phyloP scores from a whole-genome alignment of 2,797 vertebrate genomes.

The Meriones psammophilus region DNA sequence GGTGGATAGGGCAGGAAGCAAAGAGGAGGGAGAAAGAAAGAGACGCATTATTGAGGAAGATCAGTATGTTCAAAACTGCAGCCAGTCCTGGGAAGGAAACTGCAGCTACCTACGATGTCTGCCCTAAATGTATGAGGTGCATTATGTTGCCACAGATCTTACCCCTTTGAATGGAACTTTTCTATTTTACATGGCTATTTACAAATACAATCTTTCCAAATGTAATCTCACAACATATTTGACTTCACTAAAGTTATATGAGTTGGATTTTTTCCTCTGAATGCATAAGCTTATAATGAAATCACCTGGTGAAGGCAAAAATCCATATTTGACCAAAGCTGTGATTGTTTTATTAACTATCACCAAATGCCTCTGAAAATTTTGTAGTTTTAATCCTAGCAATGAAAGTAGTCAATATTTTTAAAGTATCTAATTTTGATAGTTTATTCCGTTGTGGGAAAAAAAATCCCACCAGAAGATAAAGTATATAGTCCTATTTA shows the following conservation, averaged over 20 bases:
- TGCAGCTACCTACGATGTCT: conserved; percentile 25
- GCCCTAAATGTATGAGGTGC: background rate
- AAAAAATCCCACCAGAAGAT: conserved; percentile 25
- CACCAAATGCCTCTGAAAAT: conserved; percentile 55
- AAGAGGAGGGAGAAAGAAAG: conserved; percentile 41
- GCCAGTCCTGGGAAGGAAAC: conserved; percentile 64
- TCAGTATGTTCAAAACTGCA: conserved; percentile 46
- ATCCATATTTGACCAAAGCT: conserved; percentile 73
- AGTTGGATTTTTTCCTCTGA: conserved; percentile 53
- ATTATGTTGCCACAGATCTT: conserved; percentile 51
- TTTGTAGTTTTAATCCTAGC: conserved; percentile 44
- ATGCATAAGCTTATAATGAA: conserved; percentile 70
- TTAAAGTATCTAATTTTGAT: conserved; percentile 38
- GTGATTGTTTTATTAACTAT: conserved; percentile 52
- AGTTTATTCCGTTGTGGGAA: conserved; percentile 45
- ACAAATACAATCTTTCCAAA: conserved; percentile 77
- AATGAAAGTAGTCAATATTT: conserved; percentile 62
- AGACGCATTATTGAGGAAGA: conserved; percentile 55
- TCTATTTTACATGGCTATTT: conserved; percentile 39
- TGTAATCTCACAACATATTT: conserved; percentile 85
- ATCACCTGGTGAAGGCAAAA: conserved; percentile 86
- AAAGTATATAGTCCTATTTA: conserved; percentile 32
- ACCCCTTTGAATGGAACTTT: conserved; percentile 55
- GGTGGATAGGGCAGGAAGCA: background rate
- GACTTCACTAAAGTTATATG: conserved; percentile 77